phyloP scores from a whole-genome alignment of 2,797 vertebrate genomes.

The Brachyrhaphis roseni region DNA sequence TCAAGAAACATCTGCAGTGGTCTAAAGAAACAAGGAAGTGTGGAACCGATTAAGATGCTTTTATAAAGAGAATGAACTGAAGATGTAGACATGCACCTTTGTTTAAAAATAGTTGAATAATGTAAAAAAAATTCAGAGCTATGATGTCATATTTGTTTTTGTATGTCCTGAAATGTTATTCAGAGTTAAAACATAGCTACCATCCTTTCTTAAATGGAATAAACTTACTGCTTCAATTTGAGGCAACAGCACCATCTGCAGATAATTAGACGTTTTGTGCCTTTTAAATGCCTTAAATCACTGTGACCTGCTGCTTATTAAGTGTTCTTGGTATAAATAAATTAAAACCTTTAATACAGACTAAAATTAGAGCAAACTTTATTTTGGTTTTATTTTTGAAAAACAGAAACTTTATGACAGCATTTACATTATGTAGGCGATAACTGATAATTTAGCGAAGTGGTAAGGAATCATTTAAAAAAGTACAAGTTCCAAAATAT shows the following conservation, averaged over 20 bases:
- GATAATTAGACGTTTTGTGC: too few relatives aligned
- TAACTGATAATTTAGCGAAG: too few relatives aligned
- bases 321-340: neutral
- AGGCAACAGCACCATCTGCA: conserved; percentile 42
- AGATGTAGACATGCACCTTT: neutral
- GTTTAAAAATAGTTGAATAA: neutral
- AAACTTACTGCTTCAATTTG: neutral
- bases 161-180: neutral
- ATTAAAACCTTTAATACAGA: neutral
- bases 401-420: neutral
- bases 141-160: neutral
- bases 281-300: neutral
- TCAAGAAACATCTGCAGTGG: neutral
- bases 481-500: too few relatives aligned
- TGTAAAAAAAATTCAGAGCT: neutral
- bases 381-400: neutral
- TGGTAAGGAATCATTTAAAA: too few relatives aligned
- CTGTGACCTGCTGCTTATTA: neutral
- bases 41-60: neutral
- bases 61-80: neutral
- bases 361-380: neutral
- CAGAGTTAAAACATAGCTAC: neutral
- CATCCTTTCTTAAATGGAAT: too few relatives aligned
- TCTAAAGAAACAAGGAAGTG: neutral
- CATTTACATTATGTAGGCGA: too few relatives aligned